Evolutionary conservation across 2,113 vertebrate genomes (phyloP), one percentile per base, ranked within the genome.

Genomic region (Vulpes ferrilata): DNA sequence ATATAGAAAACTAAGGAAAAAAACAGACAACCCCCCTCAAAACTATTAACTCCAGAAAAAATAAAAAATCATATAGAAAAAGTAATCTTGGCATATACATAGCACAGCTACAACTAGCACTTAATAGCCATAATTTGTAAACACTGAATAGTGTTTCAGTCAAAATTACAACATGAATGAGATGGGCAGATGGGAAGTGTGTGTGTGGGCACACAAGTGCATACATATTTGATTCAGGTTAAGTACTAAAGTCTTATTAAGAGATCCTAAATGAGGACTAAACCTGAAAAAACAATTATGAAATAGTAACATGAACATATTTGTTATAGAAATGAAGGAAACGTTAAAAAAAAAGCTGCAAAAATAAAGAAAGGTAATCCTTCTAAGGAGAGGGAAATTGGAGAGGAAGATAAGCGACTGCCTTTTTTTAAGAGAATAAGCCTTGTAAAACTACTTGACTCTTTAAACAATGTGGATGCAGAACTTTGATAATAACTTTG

Each of bases 261-360:
- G 90, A 87, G 32, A 69, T 73, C 69, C 15, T 76, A 16, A n/a
- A 55, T 82, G 74, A 93, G 23, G 23, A 59, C 48, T 90, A 90
- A 93, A 64, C 9, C 11, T 90, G 62, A 78, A 35, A 90, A 86
- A 71, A 74, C 25, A 87, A 80, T 87, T 22, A 90, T 30, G 43
- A 65, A 95, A 79, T 65, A 85, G 69, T 10, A 89, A 93, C 48
- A 85, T 79, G 65, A 30, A 64, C 15, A 32, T 89, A 64, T 92
- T 60, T 92, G 64, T 85, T 85, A 73, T n/a, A 84, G 30, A 59
- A 11, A 25, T 53, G 9, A 96, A 92, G 62, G 38, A 69, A 88
- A 95, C 25, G 92, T 12, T 62, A 79, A 93, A 97, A 86, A n/a
- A n/a, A 69, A 79, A 93, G 48, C n/a, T 69, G 15, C 30, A n/a